phyloP scores from a whole-genome alignment of 30 jellyfish, hydroid and myxozoan species.

The Chrysaora quinquecirrha region DNA sequence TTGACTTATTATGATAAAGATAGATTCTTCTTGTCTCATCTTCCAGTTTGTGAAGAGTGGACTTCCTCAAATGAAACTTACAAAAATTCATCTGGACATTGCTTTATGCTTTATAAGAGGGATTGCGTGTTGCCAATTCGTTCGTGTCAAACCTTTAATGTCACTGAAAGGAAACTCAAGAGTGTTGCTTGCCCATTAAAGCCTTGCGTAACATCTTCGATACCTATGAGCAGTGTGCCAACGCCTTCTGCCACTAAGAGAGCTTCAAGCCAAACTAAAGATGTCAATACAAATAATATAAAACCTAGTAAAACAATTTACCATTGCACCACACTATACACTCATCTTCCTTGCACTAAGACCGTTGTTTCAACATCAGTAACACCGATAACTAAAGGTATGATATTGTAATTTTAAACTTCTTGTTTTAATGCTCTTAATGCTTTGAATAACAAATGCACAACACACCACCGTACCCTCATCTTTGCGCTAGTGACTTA shows the following conservation, averaged over 20 bases:
- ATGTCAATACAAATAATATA: background rate
- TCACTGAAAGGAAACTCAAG: background rate
- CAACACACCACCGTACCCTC: too few species aligned
- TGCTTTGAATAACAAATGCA: too few species aligned
- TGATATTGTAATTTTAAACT: too few species aligned
- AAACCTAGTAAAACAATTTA: background rate
- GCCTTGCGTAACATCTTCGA: background rate
- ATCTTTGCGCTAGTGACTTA: too few species aligned
- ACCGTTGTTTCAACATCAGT: background rate
- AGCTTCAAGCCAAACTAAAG: background rate
- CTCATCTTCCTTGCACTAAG: conserved; percentile 1
- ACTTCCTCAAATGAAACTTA: background rate
- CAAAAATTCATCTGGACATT: background rate
- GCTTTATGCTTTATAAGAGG: background rate
- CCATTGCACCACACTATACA: background rate
- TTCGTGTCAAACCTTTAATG: background rate
- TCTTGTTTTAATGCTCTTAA: too few species aligned
- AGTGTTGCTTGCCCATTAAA: conserved; percentile 4
- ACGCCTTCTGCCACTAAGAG: background rate
- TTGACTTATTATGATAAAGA: background rate
- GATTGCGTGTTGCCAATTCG: background rate
- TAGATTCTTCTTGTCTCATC: background rate
- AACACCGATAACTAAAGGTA: background rate
- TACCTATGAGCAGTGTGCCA: background rate
- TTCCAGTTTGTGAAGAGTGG: conserved; percentile 3